Evolutionary conservation across 2,888 invertebrate species (phyloP), one percentile per base, ranked within the genome.

Genomic region (Drosophila acutilabella): DNA sequence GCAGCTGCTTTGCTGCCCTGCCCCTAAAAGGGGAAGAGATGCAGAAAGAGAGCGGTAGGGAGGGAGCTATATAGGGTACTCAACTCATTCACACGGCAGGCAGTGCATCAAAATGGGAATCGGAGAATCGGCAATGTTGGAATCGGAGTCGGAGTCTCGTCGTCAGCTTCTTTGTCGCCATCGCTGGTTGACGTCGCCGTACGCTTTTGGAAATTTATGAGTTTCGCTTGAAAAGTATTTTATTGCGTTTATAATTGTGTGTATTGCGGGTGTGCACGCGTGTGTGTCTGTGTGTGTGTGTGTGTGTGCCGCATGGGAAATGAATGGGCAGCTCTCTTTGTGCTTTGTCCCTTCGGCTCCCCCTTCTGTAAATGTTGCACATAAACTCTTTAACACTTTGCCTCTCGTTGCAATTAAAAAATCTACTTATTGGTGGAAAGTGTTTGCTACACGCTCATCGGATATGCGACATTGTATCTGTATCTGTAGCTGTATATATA

Each of bases 341-440:
- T 78, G 51, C 33, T 33, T 48, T 36, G 36, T 36, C 38, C 23
- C 53, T 40, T 11, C 47, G 47, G 30, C 33, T 51, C 53, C 54
- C 53, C 38, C 13, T 33, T 10, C 73, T 53, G 76, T 90, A 86
- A 90, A 89, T 88, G 90, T 86, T 84, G 90, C 90, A 85, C 90
- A 90, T 90, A 90, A 90, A 90, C 90, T 89, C 90, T 89, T 89
- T 89, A 89, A 90, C 90, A 89, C 89, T 90, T 87, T 84, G 83
- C 89, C 89, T 84, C 89, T 82, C 75, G 85, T 76, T 85, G 90
- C 88, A 88, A 88, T 89, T 89, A 89, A 84, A 83, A 73, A 64
- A 66, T 74, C 74, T 71, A 78, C 88, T 88, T 88, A 89, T 81
- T 88, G 78, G 79, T 65, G 76, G 70, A 83, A 72, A 75, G 64